A percentile compares a stretch with the other conserved stretches of the same genome.
Evolutionary conservation across 2,888 invertebrate species (phyloP).

Genomic region (Eilema caniola): DNA sequence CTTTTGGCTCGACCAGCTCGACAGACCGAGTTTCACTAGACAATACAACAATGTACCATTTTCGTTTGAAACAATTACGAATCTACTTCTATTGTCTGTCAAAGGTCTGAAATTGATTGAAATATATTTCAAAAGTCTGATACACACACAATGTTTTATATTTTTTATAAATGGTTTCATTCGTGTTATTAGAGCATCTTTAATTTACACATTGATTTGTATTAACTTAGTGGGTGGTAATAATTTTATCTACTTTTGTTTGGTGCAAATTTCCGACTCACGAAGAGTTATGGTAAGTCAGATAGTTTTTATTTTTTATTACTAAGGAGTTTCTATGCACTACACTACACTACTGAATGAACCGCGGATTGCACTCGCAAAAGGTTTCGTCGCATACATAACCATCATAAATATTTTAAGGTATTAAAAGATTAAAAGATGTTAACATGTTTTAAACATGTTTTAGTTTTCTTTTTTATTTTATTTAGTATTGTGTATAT

Average conservation of each 20-base stretch:
- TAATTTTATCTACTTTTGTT: background rate
- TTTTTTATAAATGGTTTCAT: conserved; percentile 7
- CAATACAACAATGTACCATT: conserved; percentile 70
- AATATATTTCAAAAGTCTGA: conserved; percentile 26
- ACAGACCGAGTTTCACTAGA: conserved; percentile 73
- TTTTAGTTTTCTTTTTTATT: too few species aligned
- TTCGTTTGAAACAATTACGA: conserved; percentile 64
- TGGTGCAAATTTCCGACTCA: background rate
- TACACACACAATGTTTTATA: conserved; percentile 5
- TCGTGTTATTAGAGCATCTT: background rate
- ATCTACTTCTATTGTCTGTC: conserved; percentile 55
- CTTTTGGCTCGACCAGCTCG: conserved; percentile 74
- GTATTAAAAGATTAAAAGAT: too few species aligned
- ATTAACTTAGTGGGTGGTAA: conserved; percentile 2
- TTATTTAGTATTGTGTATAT: too few species aligned
- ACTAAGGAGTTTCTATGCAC: too few species aligned
- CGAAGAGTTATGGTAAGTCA: background rate
- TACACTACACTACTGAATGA: background rate
- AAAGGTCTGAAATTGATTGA: conserved; percentile 53
- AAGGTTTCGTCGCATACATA: background rate
- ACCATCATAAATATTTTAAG: too few species aligned
- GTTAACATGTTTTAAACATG: too few species aligned
- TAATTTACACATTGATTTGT: background rate
- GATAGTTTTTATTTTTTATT: background rate
- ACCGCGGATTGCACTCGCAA: background rate